Percentiles rank a stretch among this genome's conserved stretches.
Evolutionary conservation across 2,888 invertebrate genomes (phyloP).

Genomic region (Plemyria rubiginata): DNA sequence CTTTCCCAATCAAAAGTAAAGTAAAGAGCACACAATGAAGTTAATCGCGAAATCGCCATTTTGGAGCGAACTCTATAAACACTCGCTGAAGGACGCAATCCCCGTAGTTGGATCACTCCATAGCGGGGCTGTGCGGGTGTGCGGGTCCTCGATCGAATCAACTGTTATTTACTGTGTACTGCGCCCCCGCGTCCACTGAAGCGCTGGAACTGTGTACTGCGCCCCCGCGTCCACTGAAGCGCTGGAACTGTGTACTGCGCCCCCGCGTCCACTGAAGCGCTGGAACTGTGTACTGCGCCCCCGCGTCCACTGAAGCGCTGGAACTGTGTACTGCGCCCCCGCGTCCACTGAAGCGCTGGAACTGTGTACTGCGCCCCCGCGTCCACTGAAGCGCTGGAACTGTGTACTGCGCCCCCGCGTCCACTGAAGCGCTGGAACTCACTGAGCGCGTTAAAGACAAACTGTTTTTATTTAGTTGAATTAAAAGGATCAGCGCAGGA

Average conservation of each 20-base stretch:
- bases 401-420: not conserved
- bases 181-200: slow-evolving; percentile 5
- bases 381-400: slow-evolving; percentile 8
- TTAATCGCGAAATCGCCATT: slow-evolving; percentile 33
- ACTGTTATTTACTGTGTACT: slow-evolving; percentile 7
- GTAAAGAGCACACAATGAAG: slow-evolving; percentile 30
- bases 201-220: not conserved
- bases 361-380: not conserved
- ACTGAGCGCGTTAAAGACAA: too few species aligned
- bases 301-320: slow-evolving; percentile 6
- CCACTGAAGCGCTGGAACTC: slow-evolving; percentile 1
- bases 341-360: slow-evolving; percentile 6
- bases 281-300: not conserved
- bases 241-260: not conserved
- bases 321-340: not conserved
- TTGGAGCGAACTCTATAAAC: slow-evolving; percentile 24
- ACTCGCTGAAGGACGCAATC: slow-evolving; percentile 31
- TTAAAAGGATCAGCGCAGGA: too few species aligned
- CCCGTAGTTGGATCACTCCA: slow-evolving; percentile 31
- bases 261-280: slow-evolving; percentile 6
- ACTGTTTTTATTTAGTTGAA: too few species aligned
- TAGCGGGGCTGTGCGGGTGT: too few species aligned
- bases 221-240: slow-evolving; percentile 6
- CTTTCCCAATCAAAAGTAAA: slow-evolving; percentile 30
- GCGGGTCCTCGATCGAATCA: slow-evolving; percentile 20